Base-by-base conservation (phyloP, 2,113 vertebrate species). In the Coregonus clupeaformis region DNA sequence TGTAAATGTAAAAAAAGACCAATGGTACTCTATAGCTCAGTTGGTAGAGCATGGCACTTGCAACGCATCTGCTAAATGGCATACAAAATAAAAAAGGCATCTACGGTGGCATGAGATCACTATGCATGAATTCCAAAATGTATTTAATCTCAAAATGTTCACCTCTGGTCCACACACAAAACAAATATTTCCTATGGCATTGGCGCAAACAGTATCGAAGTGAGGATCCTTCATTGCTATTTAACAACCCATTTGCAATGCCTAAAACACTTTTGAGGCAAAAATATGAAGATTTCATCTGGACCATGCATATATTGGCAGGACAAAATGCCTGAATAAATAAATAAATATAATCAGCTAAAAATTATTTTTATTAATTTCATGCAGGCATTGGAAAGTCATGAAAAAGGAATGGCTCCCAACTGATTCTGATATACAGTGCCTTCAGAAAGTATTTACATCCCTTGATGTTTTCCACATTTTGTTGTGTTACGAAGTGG, bases 281-380 rank as follows among this genome's bases (percentile, higher is more conserved):
- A 20, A 63, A 73, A 66, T 57, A 77, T 81, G 77, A 78, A 73
- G 30, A 76, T 81, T 71, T 79, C 32, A 82, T 57, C 69, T 65
- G 79, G 67, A 81, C 14, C 13, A 71, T 65, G 79, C 71, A 77
- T 77, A 82, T 77, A 75, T 70, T 76, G 62, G 62, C 29, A 65
- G 72, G 72, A 74, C 70, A 66, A 82, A 69, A 78, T 67, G 69
- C 30, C 68, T 72, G 52, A 80, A 88, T 82, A 84, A 80, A 83
- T 74, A 66, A 73, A 78, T 55, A 55, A 71, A 74, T 68, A 45
- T 52, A 60, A 64, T 76, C 76, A 81, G 64, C 55, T 69, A 76
- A 72, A 82, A 71, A 73, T 75, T 67, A 80, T 78, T 80, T 71
- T 76, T 72, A 89, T 79, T 80, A 69, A 87, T 85, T 84, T 77